phyloP scores from a whole-genome alignment of 2,113 vertebrate genomes.

The Pelecanus crispus region DNA sequence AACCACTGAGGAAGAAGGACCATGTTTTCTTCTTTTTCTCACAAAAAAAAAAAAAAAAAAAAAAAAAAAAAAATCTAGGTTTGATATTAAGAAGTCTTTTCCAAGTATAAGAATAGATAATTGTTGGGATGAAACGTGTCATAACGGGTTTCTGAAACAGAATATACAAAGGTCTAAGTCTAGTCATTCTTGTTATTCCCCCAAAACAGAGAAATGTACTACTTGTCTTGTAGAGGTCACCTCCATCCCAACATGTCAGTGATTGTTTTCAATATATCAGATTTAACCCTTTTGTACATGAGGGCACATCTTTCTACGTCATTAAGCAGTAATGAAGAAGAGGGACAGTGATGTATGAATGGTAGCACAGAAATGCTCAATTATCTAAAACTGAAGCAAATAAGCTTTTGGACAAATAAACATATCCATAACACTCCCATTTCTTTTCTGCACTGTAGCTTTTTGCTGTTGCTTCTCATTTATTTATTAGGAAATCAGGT shows the following conservation, averaged over 20 bases:
- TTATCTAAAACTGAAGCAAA: not conserved
- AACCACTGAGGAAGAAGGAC: not conserved
- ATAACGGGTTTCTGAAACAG: not conserved
- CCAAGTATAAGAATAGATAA: not conserved
- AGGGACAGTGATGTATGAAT: not conserved
- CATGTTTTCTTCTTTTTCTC: not conserved
- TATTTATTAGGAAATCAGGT: not conserved
- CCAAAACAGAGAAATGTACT: not conserved
- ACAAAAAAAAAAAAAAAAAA: not conserved
- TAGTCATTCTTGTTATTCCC: not conserved
- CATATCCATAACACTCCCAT: not conserved
- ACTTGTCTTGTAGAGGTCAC: not conserved
- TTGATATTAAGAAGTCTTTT: not conserved
- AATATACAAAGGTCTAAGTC: not conserved
- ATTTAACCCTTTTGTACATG: not conserved
- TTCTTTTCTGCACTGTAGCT: not conserved
- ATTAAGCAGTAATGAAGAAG: not conserved
- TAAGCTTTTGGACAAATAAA: not conserved
- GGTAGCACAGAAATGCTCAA: not conserved
- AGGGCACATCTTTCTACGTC: not conserved
- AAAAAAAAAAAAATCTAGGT: accelerated
- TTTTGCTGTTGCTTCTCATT: not conserved
- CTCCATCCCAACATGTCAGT: not conserved
- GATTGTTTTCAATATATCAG: not conserved
- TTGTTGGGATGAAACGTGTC: not conserved